Conservation (phyloP, 1,140 invertebrate species). For the Calliphora vicina region DNA sequence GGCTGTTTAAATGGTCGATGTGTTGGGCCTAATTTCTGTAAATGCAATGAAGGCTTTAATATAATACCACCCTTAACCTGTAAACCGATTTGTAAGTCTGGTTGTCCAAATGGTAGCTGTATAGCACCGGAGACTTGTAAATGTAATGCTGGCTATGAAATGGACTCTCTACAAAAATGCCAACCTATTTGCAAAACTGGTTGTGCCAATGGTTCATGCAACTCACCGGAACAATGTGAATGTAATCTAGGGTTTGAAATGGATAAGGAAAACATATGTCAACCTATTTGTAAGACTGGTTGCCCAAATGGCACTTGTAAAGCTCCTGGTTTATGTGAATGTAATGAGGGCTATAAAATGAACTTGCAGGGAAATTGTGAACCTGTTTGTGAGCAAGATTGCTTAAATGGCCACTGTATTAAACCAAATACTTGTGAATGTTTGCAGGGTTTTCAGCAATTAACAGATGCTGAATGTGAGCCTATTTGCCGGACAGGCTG, state of each 20-base stretch:
- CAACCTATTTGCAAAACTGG: constrained; percentile 63
- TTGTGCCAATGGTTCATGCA: background rate
- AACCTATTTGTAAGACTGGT: constrained; percentile 62
- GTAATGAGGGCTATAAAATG: constrained; percentile 43
- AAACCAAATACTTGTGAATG: constrained; percentile 67
- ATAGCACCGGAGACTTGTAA: constrained; percentile 64
- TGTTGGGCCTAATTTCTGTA: constrained; percentile 55
- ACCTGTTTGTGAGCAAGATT: constrained; percentile 63
- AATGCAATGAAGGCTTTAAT: background rate
- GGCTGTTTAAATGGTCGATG: constrained; percentile 44
- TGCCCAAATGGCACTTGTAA: constrained; percentile 69
- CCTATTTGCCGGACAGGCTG: constrained; percentile 30
- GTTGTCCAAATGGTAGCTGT: constrained; percentile 68
- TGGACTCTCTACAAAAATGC: constrained; percentile 63
- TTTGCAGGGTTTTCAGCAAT: constrained; percentile 65
- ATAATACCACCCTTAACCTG: constrained; percentile 41
- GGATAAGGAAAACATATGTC: background rate
- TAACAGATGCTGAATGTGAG: constrained; percentile 50
- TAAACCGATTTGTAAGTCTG: constrained; percentile 61
- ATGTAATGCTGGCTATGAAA: constrained; percentile 47
- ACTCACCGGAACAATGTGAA: constrained; percentile 64
- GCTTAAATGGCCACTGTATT: constrained; percentile 57
- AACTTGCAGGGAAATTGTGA: constrained; percentile 46
- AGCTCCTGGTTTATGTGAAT: constrained; percentile 64
- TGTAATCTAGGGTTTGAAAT: constrained; percentile 67